Base-by-base conservation (phyloP, 2,797 vertebrate species). In the Glyptemys insculpta region DNA sequence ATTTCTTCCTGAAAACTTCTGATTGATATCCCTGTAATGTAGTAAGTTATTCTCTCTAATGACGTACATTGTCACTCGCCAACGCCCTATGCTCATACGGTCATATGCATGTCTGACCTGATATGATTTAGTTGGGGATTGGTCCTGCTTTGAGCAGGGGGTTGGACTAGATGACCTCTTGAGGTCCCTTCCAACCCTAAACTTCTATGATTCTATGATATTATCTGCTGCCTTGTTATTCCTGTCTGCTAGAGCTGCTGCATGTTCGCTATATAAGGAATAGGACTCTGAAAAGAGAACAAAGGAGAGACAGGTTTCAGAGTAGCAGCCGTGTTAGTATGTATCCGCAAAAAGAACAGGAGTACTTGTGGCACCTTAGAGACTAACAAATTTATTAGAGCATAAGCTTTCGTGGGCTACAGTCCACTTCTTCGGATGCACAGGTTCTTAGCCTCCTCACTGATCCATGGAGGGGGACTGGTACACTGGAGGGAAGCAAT, bases 181-280 rank as follows among this genome's bases (percentile, higher is more conserved):
- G 50, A 50, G 14, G 14, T 50, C 50, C 50, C 50, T 50, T 50
- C 14, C 4, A 15, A 50, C 50, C 50, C 50, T 50, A 4, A 50
- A 15, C 15, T 50, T 15, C 49, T 50, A 50, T 50, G 49, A 50
- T 50, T 14, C 49, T 50, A 50, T 50, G 49, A 50, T 90, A 59
- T 0, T 53, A 15, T 47, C 31, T 49, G 0, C 18, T 59, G 53
- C 57, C 23, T 87, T 37, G 1, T 21, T 21, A 6, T 54, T 79
- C 27, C 47, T 65, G 19, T 31, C 27, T 87, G 89, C 31, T 27
- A 59, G 14, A 54, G 5, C 25, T 68, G 41, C 76, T 95, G 56
- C 25, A 29, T 4, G 0, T 37, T 41, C 19, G 41, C 29, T n/a
- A 85, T 12, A 0, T 4, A 31, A 50, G 31, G 76, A 59, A 15